Evolutionary conservation across 2,888 invertebrate species (phyloP).

Genomic region (Macrostomum cliftonense): DNA sequence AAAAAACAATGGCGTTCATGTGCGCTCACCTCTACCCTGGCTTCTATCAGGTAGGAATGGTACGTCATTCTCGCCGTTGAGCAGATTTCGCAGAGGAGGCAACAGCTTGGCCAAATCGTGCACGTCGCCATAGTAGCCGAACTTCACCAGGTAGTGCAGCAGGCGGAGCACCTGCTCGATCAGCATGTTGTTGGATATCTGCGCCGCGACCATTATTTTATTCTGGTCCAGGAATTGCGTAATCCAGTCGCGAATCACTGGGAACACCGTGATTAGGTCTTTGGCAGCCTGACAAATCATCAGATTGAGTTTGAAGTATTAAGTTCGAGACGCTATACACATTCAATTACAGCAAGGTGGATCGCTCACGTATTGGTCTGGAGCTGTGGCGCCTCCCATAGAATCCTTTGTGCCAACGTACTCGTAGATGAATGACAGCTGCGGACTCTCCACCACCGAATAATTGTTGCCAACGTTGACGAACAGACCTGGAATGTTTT

Average conservation of each 20-base stretch:
- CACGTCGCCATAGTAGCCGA: conserved; percentile 15
- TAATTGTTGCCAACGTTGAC: conserved; percentile 36
- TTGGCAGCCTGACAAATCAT: conserved; percentile 13
- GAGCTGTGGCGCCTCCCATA: conserved; percentile 18
- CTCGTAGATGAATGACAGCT: conserved; percentile 34
- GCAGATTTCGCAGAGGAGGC: conserved; percentile 12
- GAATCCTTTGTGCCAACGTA: conserved; percentile 28
- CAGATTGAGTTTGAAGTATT: no score
- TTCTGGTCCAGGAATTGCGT: conserved; percentile 20
- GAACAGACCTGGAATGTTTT: conserved; percentile 32
- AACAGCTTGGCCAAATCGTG: conserved; percentile 11
- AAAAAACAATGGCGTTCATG: no score
- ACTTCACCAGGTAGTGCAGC: conserved; percentile 7
- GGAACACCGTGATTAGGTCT: conserved; percentile 12
- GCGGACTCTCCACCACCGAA: conserved; percentile 33
- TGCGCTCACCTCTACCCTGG: no score
- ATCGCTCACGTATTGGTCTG: conserved; percentile 10
- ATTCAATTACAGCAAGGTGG: no score
- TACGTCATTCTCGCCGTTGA: conserved; percentile 15
- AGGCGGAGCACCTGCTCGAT: conserved; percentile 12
- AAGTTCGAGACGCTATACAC: no score
- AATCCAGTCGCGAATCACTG: conserved; percentile 8
- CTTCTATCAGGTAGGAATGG: conserved; percentile 2
- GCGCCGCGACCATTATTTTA: conserved; percentile 28
- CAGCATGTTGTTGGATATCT: conserved; percentile 30